phyloP scores from a whole-genome alignment of 30 jellyfish, hydroid and myxozoan genomes.

The Catostylus mosaicus region DNA sequence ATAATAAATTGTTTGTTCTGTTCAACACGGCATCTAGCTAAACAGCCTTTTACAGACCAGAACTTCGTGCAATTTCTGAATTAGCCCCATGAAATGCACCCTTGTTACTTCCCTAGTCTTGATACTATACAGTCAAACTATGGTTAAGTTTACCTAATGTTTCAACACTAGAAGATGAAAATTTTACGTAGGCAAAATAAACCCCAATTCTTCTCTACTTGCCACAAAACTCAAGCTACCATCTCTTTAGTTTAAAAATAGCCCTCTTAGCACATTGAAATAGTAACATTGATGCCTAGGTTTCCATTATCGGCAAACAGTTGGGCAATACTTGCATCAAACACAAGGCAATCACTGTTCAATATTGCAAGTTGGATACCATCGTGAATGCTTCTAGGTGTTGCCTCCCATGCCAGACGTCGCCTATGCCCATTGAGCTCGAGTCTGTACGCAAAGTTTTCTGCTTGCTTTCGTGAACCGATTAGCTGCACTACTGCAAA shows the following conservation, averaged over 20 bases:
- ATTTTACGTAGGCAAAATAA: not conserved
- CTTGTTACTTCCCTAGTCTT: too few species aligned
- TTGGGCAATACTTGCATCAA: conserved; percentile 98
- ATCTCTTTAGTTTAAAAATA: not conserved
- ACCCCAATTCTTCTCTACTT: not conserved
- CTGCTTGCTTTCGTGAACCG: conserved; percentile 98
- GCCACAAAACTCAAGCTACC: conserved; percentile 3
- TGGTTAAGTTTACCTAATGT: too few species aligned
- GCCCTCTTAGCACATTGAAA: conserved; percentile 77
- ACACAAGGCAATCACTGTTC: conserved; percentile 96
- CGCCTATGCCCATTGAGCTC: conserved; percentile 97
- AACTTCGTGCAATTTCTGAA: too few species aligned
- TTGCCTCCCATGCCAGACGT: conserved; percentile 99
- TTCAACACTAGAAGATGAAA: not conserved
- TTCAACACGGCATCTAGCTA: too few species aligned
- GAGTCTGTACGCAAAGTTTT: conserved; percentile 94
- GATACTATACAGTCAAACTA: too few species aligned
- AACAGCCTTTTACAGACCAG: too few species aligned
- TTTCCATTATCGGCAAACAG: conserved; percentile 97
- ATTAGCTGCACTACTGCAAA: conserved; percentile 97
- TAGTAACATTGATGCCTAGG: conserved; percentile 94
- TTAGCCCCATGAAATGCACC: too few species aligned
- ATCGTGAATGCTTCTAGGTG: conserved; percentile 97
- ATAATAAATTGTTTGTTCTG: too few species aligned
- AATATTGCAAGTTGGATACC: conserved; percentile 94